Evolutionary conservation across 2,797 vertebrate genomes (phyloP).

Genomic region (Gadopsis marmoratus): DNA sequence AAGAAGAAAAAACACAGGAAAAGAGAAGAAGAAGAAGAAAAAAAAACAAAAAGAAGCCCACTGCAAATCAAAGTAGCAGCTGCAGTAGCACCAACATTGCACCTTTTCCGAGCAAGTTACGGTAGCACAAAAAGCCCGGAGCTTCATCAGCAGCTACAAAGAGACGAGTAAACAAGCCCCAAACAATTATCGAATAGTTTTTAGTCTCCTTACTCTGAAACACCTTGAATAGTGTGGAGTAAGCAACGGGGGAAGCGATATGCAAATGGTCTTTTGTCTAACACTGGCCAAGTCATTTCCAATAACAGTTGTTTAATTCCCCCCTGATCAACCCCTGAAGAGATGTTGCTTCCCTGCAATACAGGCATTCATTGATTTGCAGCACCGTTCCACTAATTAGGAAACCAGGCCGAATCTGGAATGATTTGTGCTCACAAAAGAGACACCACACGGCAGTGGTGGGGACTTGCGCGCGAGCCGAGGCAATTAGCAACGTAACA

Average conservation of each 20-base stretch:
- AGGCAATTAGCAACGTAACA: constrained; percentile 50
- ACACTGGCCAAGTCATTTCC: constrained; percentile 44
- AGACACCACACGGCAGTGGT: neutral
- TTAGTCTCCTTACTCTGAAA: constrained; percentile 18
- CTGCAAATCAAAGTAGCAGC: neutral
- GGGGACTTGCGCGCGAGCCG: neutral
- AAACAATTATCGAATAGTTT: constrained; percentile 46
- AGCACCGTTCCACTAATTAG: constrained; percentile 50
- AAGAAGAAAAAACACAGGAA: neutral
- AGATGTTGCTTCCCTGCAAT: constrained; percentile 22
- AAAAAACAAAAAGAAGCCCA: neutral
- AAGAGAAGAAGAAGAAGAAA: neutral
- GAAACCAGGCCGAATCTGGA: constrained; percentile 36
- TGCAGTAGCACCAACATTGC: neutral
- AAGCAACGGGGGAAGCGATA: constrained; percentile 36
- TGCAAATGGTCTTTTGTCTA: constrained; percentile 48
- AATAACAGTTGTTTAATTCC: constrained; percentile 51
- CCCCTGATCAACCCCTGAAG: constrained; percentile 26
- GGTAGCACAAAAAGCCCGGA: neutral
- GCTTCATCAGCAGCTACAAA: constrained; percentile 17
- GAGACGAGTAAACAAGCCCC: constrained; percentile 41
- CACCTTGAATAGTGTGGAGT: constrained; percentile 24
- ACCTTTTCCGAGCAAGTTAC: neutral
- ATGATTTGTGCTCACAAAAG: constrained; percentile 31
- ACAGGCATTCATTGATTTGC: constrained; percentile 42